Conservation (phyloP, 2,888 invertebrate species). For the Hesperia comma region DNA sequence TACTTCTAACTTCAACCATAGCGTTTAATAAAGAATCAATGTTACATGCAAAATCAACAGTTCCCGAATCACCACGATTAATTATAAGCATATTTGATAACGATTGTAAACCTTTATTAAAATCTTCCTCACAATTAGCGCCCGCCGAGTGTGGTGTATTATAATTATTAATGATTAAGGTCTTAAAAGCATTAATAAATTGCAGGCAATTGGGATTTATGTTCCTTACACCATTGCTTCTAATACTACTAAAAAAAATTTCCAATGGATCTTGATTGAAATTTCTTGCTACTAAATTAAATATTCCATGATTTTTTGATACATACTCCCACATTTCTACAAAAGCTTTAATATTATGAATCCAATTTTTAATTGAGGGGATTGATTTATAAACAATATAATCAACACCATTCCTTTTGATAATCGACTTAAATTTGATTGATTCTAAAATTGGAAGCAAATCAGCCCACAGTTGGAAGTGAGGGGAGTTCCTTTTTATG, state of each 20-base stretch:
- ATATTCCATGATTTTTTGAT: constrained; percentile 3
- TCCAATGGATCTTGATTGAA: constrained; percentile 43
- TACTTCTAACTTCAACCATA: background rate
- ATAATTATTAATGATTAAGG: constrained; percentile 32
- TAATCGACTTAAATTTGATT: constrained; percentile 27
- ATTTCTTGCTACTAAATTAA: constrained; percentile 34
- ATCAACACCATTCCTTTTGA: constrained; percentile 14
- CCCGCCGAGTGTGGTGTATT: constrained; percentile 26
- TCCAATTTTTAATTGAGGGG: constrained; percentile 30
- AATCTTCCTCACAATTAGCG: constrained; percentile 31
- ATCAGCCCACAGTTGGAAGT: constrained; percentile 27
- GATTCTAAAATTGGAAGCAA: constrained; percentile 19
- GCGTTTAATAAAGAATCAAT: constrained; percentile 9
- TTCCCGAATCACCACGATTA: background rate
- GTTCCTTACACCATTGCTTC: constrained; percentile 37
- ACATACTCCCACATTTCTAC: constrained; percentile 32
- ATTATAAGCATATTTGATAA: background rate
- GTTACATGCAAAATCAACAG: no score
- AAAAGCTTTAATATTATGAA: constrained; percentile 29
- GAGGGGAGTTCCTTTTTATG: constrained; percentile 29
- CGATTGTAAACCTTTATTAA: constrained; percentile 1
- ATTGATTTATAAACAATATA: constrained; percentile 13
- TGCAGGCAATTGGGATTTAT: no score
- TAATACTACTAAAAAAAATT: constrained; percentile 40
- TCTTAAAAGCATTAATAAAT: constrained; percentile 27